Percentiles rank a stretch among this genome's conserved stretches.
Evolutionary conservation across 2,113 vertebrate species (phyloP).

Genomic region (Pyxicephalus adspersus): DNA sequence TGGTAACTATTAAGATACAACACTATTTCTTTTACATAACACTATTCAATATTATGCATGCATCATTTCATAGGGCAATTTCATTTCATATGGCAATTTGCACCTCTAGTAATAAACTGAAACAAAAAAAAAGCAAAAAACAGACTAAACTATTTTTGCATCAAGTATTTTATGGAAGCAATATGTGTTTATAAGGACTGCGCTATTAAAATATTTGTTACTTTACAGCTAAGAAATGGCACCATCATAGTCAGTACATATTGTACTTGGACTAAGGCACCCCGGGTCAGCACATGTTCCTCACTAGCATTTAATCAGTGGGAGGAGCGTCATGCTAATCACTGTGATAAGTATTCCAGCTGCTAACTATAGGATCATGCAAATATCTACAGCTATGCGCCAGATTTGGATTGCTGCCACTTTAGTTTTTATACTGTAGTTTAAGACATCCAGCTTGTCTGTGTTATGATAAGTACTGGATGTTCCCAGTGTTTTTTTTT

Average conservation of each 20-base stretch:
- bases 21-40: too few species aligned
- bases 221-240: not conserved
- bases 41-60: not conserved
- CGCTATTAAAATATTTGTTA: not conserved
- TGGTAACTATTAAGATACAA: too few species aligned
- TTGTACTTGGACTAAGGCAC: constrained; percentile 8
- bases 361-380: too few species aligned
- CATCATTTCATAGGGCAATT: not conserved
- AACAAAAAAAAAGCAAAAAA: not conserved
- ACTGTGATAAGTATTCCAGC: too few species aligned
- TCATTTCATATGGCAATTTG: not conserved
- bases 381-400: too few species aligned
- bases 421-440: too few species aligned
- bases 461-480: too few species aligned
- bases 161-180: not conserved
- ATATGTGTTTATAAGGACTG: constrained; percentile 4
- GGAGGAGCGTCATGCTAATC: not conserved
- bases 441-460: too few species aligned
- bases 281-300: not conserved
- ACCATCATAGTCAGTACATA: not conserved
- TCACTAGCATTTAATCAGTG: not conserved
- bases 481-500: too few species aligned
- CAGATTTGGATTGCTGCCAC: too few species aligned
- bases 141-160: not conserved
- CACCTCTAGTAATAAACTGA: not conserved